Conservation (phyloP, 2,113 vertebrate genomes). For the Patagioenas fasciata region DNA sequence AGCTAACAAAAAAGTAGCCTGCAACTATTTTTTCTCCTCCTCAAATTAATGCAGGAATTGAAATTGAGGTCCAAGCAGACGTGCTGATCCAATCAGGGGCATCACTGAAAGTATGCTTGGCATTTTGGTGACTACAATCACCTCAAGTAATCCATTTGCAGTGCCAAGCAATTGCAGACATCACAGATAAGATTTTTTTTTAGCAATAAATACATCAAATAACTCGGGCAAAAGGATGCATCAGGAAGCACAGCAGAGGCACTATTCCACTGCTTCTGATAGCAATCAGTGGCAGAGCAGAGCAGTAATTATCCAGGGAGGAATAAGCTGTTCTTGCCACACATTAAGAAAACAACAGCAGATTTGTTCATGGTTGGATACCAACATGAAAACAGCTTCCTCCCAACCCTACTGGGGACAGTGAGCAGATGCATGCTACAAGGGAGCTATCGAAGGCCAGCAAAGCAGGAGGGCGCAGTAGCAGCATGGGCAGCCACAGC, state of each 20-base stretch:
- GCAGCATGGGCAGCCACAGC: rapidly evolving
- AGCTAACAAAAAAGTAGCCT: neutral
- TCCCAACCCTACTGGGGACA: rapidly evolving
- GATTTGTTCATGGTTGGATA: constrained; percentile 7
- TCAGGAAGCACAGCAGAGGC: rapidly evolving
- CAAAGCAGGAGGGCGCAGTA: neutral
- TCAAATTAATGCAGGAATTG: neutral
- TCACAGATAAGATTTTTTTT: neutral
- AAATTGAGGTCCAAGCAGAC: neutral
- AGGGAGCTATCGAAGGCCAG: neutral
- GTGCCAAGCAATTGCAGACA: neutral
- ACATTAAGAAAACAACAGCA: neutral
- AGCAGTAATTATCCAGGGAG: neutral
- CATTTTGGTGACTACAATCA: neutral
- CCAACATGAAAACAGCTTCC: neutral
- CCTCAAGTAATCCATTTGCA: neutral
- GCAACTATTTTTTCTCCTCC: neutral
- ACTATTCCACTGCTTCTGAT: neutral
- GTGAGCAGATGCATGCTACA: rapidly evolving
- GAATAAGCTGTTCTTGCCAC: neutral
- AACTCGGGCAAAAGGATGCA: neutral
- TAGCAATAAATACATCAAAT: neutral
- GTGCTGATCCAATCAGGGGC: neutral
- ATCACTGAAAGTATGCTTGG: neutral
- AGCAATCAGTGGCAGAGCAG: neutral